Percentiles rank a stretch among this genome's conserved stretches.
phyloP scores from a whole-genome alignment of 2,797 vertebrate genomes.

The Neosilurus hyrtlii region DNA sequence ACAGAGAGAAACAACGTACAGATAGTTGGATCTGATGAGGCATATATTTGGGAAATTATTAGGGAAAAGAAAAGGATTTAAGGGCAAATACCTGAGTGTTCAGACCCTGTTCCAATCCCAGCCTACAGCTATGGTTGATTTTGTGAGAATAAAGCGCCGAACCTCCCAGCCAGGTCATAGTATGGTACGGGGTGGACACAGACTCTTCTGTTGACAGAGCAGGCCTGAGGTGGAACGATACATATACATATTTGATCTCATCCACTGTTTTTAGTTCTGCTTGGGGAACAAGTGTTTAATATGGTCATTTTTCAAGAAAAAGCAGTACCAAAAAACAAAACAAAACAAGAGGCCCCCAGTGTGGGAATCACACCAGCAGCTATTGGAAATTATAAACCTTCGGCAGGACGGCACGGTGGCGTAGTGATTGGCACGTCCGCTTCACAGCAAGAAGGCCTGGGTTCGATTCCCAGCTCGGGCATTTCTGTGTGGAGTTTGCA shows the following conservation, averaged over 20 bases:
- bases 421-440: no score
- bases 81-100: slow-evolving; percentile 64
- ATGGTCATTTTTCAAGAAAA: not conserved
- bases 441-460: no score
- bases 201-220: slow-evolving; percentile 62
- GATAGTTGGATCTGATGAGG: not conserved
- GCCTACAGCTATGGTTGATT: slow-evolving; percentile 67
- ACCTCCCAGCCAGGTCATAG: slow-evolving; percentile 73
- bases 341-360: no score
- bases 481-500: no score
- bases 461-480: no score
- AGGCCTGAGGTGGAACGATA: slow-evolving; percentile 56
- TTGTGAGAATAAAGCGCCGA: slow-evolving; percentile 70
- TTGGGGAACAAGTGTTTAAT: not conserved
- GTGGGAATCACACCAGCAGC: no score
- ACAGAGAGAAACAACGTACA: not conserved
- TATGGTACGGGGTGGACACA: slow-evolving; percentile 71
- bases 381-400: no score
- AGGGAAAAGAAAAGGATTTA: not conserved
- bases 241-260: not conserved
- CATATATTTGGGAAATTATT: not conserved
- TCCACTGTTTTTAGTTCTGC: not conserved
- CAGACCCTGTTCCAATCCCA: slow-evolving; percentile 72
- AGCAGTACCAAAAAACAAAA: not conserved
- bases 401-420: no score